phyloP scores from a whole-genome alignment of 2,888 invertebrate genomes.

The Teinopalpus imperialis region DNA sequence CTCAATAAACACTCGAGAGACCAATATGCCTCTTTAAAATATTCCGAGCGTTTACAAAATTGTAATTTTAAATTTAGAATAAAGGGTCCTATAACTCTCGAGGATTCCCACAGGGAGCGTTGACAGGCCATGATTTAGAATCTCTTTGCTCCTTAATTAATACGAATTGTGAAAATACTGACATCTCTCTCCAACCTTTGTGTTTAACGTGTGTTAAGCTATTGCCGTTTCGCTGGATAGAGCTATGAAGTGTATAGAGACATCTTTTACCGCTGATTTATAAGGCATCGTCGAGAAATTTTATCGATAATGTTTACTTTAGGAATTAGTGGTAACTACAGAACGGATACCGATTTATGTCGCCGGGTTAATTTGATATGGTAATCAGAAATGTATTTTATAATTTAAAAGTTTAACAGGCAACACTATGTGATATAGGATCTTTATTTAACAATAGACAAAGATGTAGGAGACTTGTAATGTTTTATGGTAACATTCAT shows the following conservation, averaged over 20 bases:
- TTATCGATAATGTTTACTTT: conserved; percentile 79
- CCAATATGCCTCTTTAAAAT: conserved; percentile 64
- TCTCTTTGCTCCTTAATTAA: conserved; percentile 73
- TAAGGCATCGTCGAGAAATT: conserved; percentile 57
- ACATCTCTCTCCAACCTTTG: conserved; percentile 50
- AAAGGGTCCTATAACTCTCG: conserved; percentile 77
- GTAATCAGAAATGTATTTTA: conserved; percentile 47
- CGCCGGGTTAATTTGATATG: conserved; percentile 61
- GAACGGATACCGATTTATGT: conserved; percentile 61
- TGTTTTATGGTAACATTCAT: no score
- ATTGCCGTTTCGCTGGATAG: conserved; percentile 50
- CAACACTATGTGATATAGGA: conserved; percentile 33
- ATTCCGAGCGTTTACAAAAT: conserved; percentile 73
- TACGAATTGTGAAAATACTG: conserved; percentile 51
- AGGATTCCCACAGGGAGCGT: conserved; percentile 78
- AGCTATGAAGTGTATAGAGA: conserved; percentile 70
- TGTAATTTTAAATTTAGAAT: conserved; percentile 81
- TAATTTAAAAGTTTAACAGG: conserved; percentile 35
- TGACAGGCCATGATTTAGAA: conserved; percentile 78
- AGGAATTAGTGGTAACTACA: conserved; percentile 70
- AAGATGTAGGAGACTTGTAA: no score
- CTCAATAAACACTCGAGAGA: conserved; percentile 49
- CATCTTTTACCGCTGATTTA: conserved; percentile 72
- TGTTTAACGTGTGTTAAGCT: conserved; percentile 27
- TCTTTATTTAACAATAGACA: no score